A percentile compares a stretch with the other conserved stretches of the same genome.
Evolutionary conservation across 2,113 vertebrate genomes (phyloP).

Genomic region (Archilochus colubris): DNA sequence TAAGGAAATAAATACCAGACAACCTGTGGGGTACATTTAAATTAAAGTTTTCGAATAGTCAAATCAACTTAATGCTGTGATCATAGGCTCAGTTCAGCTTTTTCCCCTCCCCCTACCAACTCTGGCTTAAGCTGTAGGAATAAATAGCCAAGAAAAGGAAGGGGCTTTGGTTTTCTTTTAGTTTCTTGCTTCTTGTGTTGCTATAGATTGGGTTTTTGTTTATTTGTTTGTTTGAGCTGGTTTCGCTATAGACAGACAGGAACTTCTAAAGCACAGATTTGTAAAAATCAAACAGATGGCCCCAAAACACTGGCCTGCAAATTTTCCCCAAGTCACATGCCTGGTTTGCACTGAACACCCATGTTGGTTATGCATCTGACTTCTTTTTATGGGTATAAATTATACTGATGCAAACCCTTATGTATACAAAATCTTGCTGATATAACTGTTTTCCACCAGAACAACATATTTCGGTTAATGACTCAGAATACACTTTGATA

Average conservation of each 20-base stretch:
- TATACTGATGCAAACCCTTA: neutral
- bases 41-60: conserved; percentile 51
- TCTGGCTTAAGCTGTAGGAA: neutral
- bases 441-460: conserved; percentile 27
- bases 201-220: neutral
- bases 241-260: neutral
- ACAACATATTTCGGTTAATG: conserved; percentile 51
- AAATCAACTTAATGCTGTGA: conserved; percentile 27
- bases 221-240: neutral
- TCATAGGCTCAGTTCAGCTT: conserved; percentile 16
- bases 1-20: conserved; percentile 51
- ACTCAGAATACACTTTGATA: conserved; percentile 63
- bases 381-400: neutral
- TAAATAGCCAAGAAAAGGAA: neutral
- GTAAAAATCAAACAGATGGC: neutral
- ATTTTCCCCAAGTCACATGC: neutral
- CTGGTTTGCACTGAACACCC: neutral
- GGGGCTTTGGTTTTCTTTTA: neutral
- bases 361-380: neutral
- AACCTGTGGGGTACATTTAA: neutral
- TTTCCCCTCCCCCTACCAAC: neutral
- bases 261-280: neutral
- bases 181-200: neutral
- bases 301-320: neutral
- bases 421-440: conserved; percentile 45